Evolutionary conservation across 2,888 invertebrate genomes (phyloP), one percentile per base, ranked within the genome.

Genomic region (Conistra vaccinii): DNA sequence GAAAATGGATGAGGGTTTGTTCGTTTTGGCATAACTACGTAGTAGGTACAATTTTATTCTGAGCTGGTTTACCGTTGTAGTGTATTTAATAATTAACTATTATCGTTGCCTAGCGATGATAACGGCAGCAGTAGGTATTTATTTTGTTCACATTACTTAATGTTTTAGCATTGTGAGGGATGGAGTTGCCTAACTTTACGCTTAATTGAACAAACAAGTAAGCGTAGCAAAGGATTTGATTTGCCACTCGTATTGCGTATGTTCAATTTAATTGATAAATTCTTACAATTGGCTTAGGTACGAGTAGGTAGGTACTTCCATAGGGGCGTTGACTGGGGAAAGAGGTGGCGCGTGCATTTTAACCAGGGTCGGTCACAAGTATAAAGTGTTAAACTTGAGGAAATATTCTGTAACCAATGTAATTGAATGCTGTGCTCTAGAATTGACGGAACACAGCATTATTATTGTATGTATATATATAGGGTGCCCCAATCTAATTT

Each of bases 241-340:
- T 69, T 48, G 51, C 68, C 35, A 26, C 14, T 60, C 42, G 39
- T 51, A 53, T 72, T 32, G 57, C 29, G n/a, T 68, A 68, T 78
- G 78, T 81, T 80, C 55, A 71, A 61, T 53, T 72, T 71, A 81
- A 76, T 71, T 81, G 51, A 65, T 57, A 63, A 55, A 55, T 70
- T 65, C 17, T 51, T 55, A 55, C 78, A 55, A 42, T 71, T 55
- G 51, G 79, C 51, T 69, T 35, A 32, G 29, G 76, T n/a, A n/a
- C n/a, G n/a, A n/a, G n/a, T 78, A 57, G 39, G n/a, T n/a, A n/a
- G n/a, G n/a, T n/a, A n/a, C n/a, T n/a, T n/a, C n/a, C n/a, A n/a
- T n/a, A n/a, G n/a, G n/a, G n/a, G n/a, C n/a, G n/a, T n/a, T n/a
- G n/a, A n/a, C n/a, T n/a, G n/a, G n/a, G n/a, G n/a, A n/a, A n/a